phyloP scores from a whole-genome alignment of 2,888 invertebrate species.

The Galerucella pusilla region DNA sequence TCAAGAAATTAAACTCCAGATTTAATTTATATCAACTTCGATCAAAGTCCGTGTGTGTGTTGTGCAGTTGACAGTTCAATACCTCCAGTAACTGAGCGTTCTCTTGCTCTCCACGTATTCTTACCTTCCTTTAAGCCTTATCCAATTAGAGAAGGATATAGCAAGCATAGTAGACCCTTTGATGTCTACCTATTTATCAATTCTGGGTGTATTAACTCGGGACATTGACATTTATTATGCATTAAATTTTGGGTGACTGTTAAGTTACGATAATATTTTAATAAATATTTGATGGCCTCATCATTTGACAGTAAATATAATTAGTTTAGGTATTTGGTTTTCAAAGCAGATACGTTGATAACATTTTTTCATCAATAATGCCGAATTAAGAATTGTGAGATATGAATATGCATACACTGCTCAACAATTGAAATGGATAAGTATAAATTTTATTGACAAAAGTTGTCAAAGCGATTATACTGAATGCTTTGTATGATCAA shows the following conservation, averaged over 20 bases:
- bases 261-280: not conserved
- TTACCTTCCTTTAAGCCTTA: not conserved
- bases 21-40: not conserved
- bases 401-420: no score
- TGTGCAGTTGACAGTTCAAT: constrained; percentile 2
- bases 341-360: not conserved
- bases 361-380: not conserved
- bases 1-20: not conserved
- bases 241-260: not conserved
- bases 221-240: not conserved
- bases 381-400: not conserved
- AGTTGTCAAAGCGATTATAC: no score
- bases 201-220: constrained; percentile 4
- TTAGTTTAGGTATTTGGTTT: no score
- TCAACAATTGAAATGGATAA: no score
- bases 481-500: no score
- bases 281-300: constrained; percentile 3
- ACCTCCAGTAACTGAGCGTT: not conserved
- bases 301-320: constrained; percentile 1
- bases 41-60: not conserved
- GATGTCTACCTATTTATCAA: constrained; percentile 6
- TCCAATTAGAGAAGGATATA: not conserved
- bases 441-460: no score
- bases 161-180: not conserved
- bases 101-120: not conserved